A percentile compares a stretch with the other conserved stretches of the same genome.
These are phyloP conservation scores for Sternarchorhynchus goeldii DNA, from an alignment of 2,797 vertebrate species.

Conservation along the genomic window DNA sequence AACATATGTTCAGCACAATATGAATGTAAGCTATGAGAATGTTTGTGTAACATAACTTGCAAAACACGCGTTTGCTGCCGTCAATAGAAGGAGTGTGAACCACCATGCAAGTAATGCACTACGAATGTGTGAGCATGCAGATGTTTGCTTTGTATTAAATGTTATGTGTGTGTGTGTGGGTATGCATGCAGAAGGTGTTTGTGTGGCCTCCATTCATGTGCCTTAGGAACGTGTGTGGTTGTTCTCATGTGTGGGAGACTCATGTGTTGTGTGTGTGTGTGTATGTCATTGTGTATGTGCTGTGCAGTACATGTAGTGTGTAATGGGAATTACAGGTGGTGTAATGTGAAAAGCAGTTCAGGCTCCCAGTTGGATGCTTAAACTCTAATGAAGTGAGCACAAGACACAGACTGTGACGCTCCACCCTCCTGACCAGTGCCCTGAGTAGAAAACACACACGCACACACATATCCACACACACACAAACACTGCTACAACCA, in stretches of 20 bases:
- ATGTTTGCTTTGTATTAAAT: constrained; percentile 31
- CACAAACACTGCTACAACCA: constrained; percentile 24
- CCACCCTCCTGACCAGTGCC: constrained; percentile 57
- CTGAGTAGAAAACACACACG: constrained; percentile 56
- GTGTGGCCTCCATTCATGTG: constrained; percentile 55
- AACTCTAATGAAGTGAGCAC: constrained; percentile 81
- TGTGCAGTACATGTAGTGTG: constrained; percentile 53
- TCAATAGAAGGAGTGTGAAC: not conserved
- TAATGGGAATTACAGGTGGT: constrained; percentile 79
- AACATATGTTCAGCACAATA: no score
- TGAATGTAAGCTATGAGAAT: not conserved
- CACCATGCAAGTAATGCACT: constrained; percentile 10
- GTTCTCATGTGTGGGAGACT: constrained; percentile 35
- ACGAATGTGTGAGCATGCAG: constrained; percentile 22
- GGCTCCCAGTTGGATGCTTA: constrained; percentile 73
- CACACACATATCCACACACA: constrained; percentile 31
- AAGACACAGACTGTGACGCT: constrained; percentile 76
- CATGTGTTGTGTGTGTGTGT: constrained; percentile 28
- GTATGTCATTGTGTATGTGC: constrained; percentile 23
- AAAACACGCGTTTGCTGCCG: not conserved
- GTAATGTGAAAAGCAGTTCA: constrained; percentile 75
- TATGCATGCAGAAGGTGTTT: constrained; percentile 49
- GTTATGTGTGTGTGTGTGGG: constrained; percentile 32
- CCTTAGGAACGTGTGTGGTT: not conserved
- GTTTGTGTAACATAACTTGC: constrained; percentile 8